Conservation (phyloP, 1,140 invertebrate genomes). For the Zaprionus ornatus region DNA sequence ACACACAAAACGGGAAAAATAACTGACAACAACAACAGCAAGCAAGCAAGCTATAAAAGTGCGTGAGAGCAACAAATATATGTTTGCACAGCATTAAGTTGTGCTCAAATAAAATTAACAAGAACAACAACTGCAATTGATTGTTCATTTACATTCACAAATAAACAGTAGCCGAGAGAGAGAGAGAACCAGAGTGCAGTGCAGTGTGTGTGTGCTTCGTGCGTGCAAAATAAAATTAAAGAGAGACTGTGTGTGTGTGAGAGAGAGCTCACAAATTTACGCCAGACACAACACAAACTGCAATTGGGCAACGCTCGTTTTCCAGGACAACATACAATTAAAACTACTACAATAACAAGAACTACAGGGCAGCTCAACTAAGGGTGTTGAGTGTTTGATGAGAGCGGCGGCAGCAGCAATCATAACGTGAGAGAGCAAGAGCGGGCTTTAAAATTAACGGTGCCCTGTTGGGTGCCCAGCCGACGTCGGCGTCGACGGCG, state of each 20-base stretch:
- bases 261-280: conserved; percentile 17
- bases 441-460: conserved; percentile 25
- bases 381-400: conserved; percentile 3
- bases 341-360: not conserved
- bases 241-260: not conserved
- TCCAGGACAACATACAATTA: conserved; percentile 12
- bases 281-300: conserved; percentile 43
- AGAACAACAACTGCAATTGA: not conserved
- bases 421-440: conserved; percentile 6
- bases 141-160: conserved; percentile 28
- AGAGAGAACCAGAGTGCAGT: not conserved
- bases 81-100: conserved; percentile 29
- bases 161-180: conserved; percentile 18
- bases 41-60: conserved; percentile 12
- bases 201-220: not conserved
- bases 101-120: conserved; percentile 24
- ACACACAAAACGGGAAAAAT: not conserved
- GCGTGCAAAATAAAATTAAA: not conserved
- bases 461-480: conserved; percentile 29
- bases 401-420: not conserved
- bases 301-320: conserved; percentile 31
- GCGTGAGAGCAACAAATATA: conserved; percentile 18
- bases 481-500: conserved; percentile 3
- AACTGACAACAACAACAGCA: conserved; percentile 5
- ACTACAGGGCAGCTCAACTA: not conserved